Conservation (phyloP, 2,113 vertebrate genomes). For the Crotalus viridis region DNA sequence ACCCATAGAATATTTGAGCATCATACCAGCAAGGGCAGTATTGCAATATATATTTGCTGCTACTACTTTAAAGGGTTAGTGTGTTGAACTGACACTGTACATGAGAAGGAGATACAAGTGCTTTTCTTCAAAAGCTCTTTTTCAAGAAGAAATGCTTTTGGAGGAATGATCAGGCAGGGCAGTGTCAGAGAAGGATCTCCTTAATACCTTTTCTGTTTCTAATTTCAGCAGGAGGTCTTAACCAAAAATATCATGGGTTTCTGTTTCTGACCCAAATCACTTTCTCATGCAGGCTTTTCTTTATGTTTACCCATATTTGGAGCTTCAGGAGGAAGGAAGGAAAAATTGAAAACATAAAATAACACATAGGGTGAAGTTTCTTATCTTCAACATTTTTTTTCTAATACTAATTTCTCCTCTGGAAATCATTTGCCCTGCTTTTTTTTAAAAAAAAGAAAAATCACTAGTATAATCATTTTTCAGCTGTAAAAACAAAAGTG, state of each 20-base stretch:
- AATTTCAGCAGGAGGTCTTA: slow-evolving; percentile 8
- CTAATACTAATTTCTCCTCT: neutral
- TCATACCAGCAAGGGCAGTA: neutral
- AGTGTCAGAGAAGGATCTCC: neutral
- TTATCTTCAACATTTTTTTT: neutral
- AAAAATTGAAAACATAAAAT: neutral
- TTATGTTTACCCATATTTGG: neutral
- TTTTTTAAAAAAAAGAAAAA: neutral
- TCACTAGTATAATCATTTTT: neutral
- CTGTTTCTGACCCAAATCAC: neutral
- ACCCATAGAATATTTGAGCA: neutral
- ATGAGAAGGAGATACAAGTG: neutral
- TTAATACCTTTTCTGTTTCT: neutral
- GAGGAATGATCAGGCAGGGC: neutral
- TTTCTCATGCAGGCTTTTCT: neutral
- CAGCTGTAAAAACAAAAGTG: neutral
- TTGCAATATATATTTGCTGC: neutral
- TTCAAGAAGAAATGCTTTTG: neutral
- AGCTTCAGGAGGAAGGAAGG: neutral
- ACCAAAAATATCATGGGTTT: slow-evolving; percentile 3
- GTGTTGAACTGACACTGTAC: neutral
- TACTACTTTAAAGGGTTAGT: neutral
- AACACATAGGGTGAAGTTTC: neutral
- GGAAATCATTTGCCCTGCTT: neutral
- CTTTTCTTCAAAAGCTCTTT: neutral